Base-by-base conservation (phyloP, 2,797 vertebrate species). In the Zalophus californianus region DNA sequence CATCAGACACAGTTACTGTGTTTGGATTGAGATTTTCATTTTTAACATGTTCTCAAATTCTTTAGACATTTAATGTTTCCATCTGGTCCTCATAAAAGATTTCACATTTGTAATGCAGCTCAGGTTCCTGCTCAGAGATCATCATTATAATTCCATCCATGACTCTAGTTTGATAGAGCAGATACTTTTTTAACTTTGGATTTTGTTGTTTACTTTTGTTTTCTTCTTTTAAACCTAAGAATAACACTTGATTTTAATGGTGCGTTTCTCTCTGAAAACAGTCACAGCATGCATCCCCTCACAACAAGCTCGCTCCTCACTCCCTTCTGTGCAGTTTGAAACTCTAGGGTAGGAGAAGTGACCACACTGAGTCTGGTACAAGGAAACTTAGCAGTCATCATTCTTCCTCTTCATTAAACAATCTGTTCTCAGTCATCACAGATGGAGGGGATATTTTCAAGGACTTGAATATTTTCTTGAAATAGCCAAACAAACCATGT, bases 21-120 rank as follows among this genome's bases (percentile, higher is more conserved):
- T 96, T 94, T 94, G 80, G 50, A 90, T 54, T 91, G 75, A 35
- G 85, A 79, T 94, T 97, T 96, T 96, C 91, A 83, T 83, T 97
- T 97, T 97, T 90, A 86, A 86, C 86, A 48, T 96, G 79, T 56
- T 98, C 82, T 97, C 66, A 62, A 64, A 32, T 97, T 97, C 93
- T 92, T 92, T 80, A 95, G 90, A 86, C 90, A 86, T 96, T 97
- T 96, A 86, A 68, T 92, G 90, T 96, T 97, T 96, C 96, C 97
- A 97, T 96, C 97, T 97, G 94, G 97, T 86, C 87, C 78, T 97
- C 92, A 86, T 94, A 85, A 91, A 97, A 95, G 79, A 97, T 84
- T 91, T 96, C 92, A 79, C 72, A 91, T 96, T 97, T 96, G 78
- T 66, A 50, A 97, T 97, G 85, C 87, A 62, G 41, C 90, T 92